Evolutionary conservation across 2,797 vertebrate species (phyloP), one percentile per base, ranked within the genome.

Genomic region (Acrossocheilus wenchowensis): DNA sequence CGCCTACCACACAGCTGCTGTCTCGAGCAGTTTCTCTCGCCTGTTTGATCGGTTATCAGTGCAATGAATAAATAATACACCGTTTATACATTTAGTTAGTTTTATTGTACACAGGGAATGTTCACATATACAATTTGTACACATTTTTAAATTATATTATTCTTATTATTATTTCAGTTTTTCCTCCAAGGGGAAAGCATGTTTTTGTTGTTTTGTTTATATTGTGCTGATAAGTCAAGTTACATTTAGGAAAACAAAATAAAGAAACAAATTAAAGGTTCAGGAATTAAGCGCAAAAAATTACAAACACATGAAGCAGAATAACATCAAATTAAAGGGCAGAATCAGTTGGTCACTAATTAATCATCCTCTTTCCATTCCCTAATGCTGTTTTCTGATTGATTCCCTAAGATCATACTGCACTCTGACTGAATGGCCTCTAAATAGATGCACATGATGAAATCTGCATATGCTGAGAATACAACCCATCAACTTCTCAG

Each of bases 101-200:
- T 95, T 95, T 95, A 96, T 94, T 95, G 91, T 94, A 92, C 91
- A 95, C 92, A 91, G 92, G 93, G 90, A 93, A 91, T 92, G 92
- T 89, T 93, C 91, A 95, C 94, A 94, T 94, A 89, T 93, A 94
- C 92, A 93, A 90, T 82, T 93, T 94, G 87, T 93, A 94, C 92
- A 94, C 91, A 82, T 92, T 85, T 91, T 88, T 89, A 41, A 7
- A 43, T 66, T 30, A 17, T 34, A 26, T 39, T 50, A 7, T 39
- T 39, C 6, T 77, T 93, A 68, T 50, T 77, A 75, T 88, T 90
- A 84, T 77, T 83, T 86, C 9, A 43, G 43, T 88, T 88, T 90
- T 90, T 89, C 60, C 90, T 86, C 90, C 87, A 91, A 86, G 89
- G 90, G 19, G 66, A 17, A 43, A 11, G n/a, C 17, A 74, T 41